phyloP scores from a whole-genome alignment of 2,113 vertebrate species.

The Galemys pyrenaicus region DNA sequence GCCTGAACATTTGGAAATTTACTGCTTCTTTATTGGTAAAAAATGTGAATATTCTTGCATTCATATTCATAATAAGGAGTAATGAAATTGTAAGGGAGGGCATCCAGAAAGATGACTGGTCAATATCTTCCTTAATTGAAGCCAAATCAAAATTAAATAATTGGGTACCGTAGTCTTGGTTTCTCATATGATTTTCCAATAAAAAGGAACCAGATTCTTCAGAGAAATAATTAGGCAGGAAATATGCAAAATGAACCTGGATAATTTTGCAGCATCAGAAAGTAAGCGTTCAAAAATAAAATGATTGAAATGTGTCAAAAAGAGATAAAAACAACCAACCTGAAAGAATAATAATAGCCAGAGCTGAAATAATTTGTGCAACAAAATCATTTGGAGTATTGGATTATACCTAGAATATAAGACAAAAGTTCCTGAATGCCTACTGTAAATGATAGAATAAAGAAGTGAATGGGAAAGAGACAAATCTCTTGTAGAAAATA shows the following conservation, averaged over 20 bases:
- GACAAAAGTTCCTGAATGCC: no score
- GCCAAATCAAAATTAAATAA: background rate
- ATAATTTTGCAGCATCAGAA: background rate
- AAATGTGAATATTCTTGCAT: background rate
- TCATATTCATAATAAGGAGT: background rate
- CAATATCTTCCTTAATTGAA: background rate
- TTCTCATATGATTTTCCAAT: background rate
- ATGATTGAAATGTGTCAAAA: background rate
- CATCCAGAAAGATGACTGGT: background rate
- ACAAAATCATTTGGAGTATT: background rate
- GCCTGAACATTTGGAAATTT: background rate
- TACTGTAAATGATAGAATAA: background rate
- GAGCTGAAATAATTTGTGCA: background rate
- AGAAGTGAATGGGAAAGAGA: background rate
- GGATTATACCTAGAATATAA: background rate
- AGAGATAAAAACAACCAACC: background rate
- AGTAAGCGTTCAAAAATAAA: background rate
- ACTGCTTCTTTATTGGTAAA: constrained; percentile 1
- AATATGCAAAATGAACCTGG: background rate
- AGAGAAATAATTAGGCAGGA: background rate
- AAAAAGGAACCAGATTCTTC: background rate
- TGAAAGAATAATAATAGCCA: background rate
- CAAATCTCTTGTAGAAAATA: background rate
- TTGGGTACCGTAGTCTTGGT: background rate
- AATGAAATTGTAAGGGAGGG: background rate